Evolutionary conservation across 2,113 vertebrate species (phyloP).

Genomic region (Symphodus melops): DNA sequence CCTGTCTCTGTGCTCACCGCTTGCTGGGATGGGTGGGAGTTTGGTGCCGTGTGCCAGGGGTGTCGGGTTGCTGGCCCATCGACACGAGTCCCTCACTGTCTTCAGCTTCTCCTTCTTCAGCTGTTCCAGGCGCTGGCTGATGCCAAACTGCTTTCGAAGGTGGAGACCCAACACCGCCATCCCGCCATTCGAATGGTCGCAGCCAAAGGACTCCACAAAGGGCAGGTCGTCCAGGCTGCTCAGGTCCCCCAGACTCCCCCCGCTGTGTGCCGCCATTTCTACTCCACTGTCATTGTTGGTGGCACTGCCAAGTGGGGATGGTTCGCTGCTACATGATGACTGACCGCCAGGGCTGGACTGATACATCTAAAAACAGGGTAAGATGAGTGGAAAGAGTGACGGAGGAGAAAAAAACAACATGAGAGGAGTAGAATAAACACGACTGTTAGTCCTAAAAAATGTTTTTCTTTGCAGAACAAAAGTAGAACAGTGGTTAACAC

Average conservation of each 20-base stretch:
- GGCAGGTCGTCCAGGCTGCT: conserved; percentile 89
- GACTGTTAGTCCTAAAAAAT: conserved; percentile 31
- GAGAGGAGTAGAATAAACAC: conserved; percentile 5
- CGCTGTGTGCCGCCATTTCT: conserved; percentile 70
- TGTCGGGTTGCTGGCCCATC: conserved; percentile 83
- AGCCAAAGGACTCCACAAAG: conserved; percentile 84
- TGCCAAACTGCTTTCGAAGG: conserved; percentile 57
- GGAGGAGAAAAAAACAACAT: background rate
- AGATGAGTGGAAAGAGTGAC: background rate
- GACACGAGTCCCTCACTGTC: conserved; percentile 92
- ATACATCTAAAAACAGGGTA: conserved; percentile 87
- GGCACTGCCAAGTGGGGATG: conserved; percentile 91
- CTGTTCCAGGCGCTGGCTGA: conserved; percentile 81
- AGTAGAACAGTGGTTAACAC: conserved; percentile 48
- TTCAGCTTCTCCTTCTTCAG: conserved; percentile 93
- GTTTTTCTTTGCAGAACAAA: conserved; percentile 36
- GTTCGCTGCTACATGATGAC: conserved; percentile 96
- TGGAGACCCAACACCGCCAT: conserved; percentile 81
- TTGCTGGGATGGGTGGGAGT: conserved; percentile 88
- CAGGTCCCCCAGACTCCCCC: conserved; percentile 88
- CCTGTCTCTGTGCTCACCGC: conserved; percentile 82
- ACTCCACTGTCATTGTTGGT: conserved; percentile 96
- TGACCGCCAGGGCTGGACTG: conserved; percentile 98
- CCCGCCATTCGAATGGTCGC: conserved; percentile 76
- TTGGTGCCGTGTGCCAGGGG: conserved; percentile 84